phyloP scores from a whole-genome alignment of 2,797 vertebrate species.

The Calcarius lapponicus region DNA sequence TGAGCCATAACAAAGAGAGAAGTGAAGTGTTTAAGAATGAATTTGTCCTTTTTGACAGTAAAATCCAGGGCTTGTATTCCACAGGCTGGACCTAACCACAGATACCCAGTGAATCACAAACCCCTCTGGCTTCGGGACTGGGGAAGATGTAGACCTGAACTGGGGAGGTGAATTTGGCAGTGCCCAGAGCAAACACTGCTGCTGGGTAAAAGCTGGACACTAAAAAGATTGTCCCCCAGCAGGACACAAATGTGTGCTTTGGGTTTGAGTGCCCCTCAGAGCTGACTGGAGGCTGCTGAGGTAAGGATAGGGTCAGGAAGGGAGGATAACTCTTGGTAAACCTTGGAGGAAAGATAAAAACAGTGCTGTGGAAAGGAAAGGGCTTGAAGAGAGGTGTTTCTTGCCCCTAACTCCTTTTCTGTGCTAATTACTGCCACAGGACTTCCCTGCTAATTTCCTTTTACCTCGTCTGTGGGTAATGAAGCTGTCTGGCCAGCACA shows the following conservation, averaged over 20 bases:
- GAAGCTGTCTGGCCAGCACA: not conserved
- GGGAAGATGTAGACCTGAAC: not conserved
- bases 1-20: not conserved
- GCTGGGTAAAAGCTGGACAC: not conserved
- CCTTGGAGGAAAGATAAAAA: not conserved
- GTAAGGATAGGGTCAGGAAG: not conserved
- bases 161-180: not conserved
- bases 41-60: not conserved
- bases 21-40: not conserved
- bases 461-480: not conserved
- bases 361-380: not conserved
- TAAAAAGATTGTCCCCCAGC: not conserved
- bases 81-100: not conserved
- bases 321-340: not conserved
- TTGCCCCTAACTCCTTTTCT: not conserved
- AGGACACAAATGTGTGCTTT: not conserved
- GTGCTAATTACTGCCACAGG: not conserved
- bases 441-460: conserved; percentile 14
- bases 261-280: not conserved
- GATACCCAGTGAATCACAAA: not conserved
- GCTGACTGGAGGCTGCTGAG: not conserved
- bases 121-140: not conserved
- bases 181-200: not conserved
- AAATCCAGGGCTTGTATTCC: not conserved
- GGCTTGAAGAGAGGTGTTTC: not conserved